Evolutionary conservation across 2,797 vertebrate species (phyloP), one percentile per base, ranked within the genome.

Genomic region (Hoplostethus atlanticus): DNA sequence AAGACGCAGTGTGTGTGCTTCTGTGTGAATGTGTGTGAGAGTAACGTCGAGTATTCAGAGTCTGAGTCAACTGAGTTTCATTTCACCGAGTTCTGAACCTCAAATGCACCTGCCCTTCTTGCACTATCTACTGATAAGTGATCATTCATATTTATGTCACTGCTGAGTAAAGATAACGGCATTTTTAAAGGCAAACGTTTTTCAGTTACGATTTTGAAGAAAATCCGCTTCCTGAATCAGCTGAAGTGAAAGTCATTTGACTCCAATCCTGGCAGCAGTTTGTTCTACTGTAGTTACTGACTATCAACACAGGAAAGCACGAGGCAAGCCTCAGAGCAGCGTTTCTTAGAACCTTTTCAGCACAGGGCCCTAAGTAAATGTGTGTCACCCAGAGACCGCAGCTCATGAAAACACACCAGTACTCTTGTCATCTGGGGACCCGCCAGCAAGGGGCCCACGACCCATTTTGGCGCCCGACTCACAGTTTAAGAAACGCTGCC

Each of bases 181-280:
- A 30, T 54, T 68, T 2, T 78, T 68, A 77, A 36, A 80, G 79
- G 71, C 38, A 48, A 71, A 67, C 60, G 11, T 42, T 40, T 59
- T 13, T 46, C 47, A 50, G 15, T 50, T 50, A 31, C 13, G 3
- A 21, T 60, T 57, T 62, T 5, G 21, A 58, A 56, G 12, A 71
- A 28, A 71, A 62, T 50, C 3, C 13, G 28, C 16, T 17, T 64
- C 52, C 25, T 63, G 28, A 68, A 60, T 69, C 4, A 13, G 38
- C 15, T 61, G 46, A 15, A 36, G n/a, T 58, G 0, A 60, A 65
- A 58, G 44, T 46, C 48, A 40, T 2, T 5, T 34, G 42, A 61
- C 34, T 30, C 15, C 47, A 62, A 65, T 36, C n/a, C 25, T 42
- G 52, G 8, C n/a, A 21, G 46, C 2, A 7, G n/a, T 38, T 61